phyloP scores from a whole-genome alignment of 2,888 invertebrate species.

The Epiblema foenella region DNA sequence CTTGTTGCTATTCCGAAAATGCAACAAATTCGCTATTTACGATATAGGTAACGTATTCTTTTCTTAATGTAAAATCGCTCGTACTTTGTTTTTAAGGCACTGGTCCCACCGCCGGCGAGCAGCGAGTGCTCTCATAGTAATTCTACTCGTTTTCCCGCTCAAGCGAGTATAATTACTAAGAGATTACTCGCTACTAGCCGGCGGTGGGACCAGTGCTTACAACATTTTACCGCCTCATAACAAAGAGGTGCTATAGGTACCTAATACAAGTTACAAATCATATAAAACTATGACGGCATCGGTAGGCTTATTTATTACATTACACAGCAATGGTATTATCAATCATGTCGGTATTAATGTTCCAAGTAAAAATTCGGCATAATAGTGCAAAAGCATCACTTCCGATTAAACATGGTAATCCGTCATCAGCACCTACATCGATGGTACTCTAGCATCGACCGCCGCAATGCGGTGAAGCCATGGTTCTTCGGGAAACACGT shows the following conservation, averaged over 20 bases:
- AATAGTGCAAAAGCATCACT: slow-evolving; percentile 15
- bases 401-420: slow-evolving; percentile 33
- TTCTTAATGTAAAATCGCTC: no score
- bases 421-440: slow-evolving; percentile 25
- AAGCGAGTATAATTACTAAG: no score
- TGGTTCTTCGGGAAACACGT: slow-evolving; percentile 24
- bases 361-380: not conserved
- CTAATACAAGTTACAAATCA: no score
- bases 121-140: no score
- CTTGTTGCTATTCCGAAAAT: not conserved
- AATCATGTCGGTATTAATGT: not conserved
- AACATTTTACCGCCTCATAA: no score
- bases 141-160: no score
- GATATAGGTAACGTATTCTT: no score
- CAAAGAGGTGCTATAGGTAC: no score
- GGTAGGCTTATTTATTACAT: not conserved
- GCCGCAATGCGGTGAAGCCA: slow-evolving; percentile 35
- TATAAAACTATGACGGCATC: not conserved
- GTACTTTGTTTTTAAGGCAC: no score
- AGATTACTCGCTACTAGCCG: no score
- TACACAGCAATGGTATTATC: not conserved
- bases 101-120: no score
- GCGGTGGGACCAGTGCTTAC: no score
- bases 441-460: slow-evolving; percentile 28
- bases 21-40: not conserved